Evolutionary conservation across 2,888 invertebrate genomes (phyloP), one percentile per base, ranked within the genome.

Genomic region (Pegoplata infirma): DNA sequence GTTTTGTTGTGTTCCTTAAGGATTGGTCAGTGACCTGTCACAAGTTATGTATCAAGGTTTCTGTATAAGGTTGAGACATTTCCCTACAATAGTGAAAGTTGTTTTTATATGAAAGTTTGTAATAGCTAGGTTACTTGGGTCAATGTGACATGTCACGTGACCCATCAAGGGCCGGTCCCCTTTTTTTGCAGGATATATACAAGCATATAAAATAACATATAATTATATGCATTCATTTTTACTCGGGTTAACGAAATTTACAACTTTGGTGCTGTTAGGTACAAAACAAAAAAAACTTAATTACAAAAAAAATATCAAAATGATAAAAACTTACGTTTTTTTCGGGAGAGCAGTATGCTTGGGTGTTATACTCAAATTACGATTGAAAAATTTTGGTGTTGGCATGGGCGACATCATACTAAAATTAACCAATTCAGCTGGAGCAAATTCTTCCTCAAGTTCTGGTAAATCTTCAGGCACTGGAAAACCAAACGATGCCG

Each of bases 371-470:
- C 76, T 82, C 6, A 81, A 17, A 7, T 59, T 66, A 17, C 66
- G 40, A 12, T 21, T 12, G 7, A 49, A 23, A n/a, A 21, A 16
- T 40, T 49, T 19, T 61, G 82, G 80, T 7, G 80, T 74, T 12
- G 28, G 49, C 14, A 44, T 0, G 0, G 76, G 73, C 21, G 79
- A 72, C 21, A 66, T 40, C 14, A 19, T 58, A n/a, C 81, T 81
- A 63, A 84, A 83, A 49, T 82, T 81, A 5, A 80, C 81, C 14
- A 80, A 66, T 64, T 84, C 84, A 1, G 73, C 81, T 2, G 83
- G 82, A 2, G 74, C 61, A 63, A 84, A 83, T 36, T 82, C 82
- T 68, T 85, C 85, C 23, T 84, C 64, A 7, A 67, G 49, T 67
- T 55, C 12, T 58, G 80, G 49, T 80, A 84, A 58, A 81, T 36